phyloP scores from a whole-genome alignment of 2,797 vertebrate genomes.

The Cynopterus sphinx region DNA sequence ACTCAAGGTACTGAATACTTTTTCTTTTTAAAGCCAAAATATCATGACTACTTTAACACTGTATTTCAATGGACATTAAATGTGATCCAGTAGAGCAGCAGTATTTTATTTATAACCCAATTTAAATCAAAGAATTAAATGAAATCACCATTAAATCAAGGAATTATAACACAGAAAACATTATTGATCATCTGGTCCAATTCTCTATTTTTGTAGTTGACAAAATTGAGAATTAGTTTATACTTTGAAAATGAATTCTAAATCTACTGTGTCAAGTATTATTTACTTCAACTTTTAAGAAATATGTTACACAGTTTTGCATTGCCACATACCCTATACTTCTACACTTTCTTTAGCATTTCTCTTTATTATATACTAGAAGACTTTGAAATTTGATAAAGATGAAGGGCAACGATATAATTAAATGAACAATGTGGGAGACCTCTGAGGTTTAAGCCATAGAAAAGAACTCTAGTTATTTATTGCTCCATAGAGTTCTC shows the following conservation, averaged over 20 bases:
- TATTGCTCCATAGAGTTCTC: slow-evolving; percentile 71
- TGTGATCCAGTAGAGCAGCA: not conserved
- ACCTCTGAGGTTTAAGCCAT: not conserved
- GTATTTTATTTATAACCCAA: not conserved
- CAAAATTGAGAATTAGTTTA: not conserved
- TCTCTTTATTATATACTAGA: slow-evolving; percentile 26
- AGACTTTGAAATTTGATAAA: slow-evolving; percentile 60
- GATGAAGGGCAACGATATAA: slow-evolving; percentile 20
- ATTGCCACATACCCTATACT: not conserved
- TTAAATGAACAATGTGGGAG: slow-evolving; percentile 38
- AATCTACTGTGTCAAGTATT: not conserved
- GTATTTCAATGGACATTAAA: not conserved
- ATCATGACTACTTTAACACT: not conserved
- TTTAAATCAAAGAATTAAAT: not conserved
- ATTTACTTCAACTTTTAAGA: slow-evolving; percentile 14
- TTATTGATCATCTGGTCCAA: not conserved
- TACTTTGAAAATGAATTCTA: not conserved
- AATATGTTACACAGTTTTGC: not conserved
- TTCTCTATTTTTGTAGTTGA: not conserved
- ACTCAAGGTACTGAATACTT: not conserved
- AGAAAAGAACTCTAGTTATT: slow-evolving; percentile 7
- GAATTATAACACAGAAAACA: not conserved
- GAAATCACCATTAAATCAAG: not conserved
- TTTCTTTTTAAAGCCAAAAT: slow-evolving; percentile 1
- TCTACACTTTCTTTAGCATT: not conserved